Evolutionary conservation across 2,888 invertebrate genomes (phyloP).

Genomic region (Lucinisca nassula): DNA sequence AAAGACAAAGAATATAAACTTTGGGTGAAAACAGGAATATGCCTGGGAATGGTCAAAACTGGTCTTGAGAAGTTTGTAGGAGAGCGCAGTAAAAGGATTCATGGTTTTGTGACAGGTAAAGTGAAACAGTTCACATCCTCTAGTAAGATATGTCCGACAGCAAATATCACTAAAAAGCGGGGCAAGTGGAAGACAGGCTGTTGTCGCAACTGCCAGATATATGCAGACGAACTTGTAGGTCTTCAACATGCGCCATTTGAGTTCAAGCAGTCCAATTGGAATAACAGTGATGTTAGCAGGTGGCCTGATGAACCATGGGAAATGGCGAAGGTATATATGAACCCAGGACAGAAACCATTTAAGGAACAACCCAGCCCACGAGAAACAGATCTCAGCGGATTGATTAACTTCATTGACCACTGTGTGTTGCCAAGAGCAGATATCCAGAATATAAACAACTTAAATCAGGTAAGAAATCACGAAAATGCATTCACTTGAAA

Average conservation of each 20-base stretch:
- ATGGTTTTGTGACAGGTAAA: not conserved
- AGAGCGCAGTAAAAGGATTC: not conserved
- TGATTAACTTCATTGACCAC: not conserved
- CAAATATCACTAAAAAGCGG: not conserved
- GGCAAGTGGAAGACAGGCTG: not conserved
- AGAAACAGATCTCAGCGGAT: not conserved
- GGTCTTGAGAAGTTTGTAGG: not conserved
- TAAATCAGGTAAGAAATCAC: not conserved
- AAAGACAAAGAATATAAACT: not conserved
- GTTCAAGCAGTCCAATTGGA: not conserved
- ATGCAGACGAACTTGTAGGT: not conserved
- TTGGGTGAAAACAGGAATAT: not conserved
- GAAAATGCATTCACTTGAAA: too few species aligned
- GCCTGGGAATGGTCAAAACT: not conserved
- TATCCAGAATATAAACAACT: not conserved
- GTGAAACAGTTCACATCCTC: not conserved
- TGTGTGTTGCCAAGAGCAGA: not conserved
- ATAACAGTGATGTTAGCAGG: not conserved
- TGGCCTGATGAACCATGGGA: not conserved
- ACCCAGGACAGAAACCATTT: not conserved
- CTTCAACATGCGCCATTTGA: fast-evolving
- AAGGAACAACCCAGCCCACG: not conserved
- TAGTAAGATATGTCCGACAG: not conserved
- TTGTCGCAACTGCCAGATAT: not conserved
- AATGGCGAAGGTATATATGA: not conserved